A percentile compares a stretch with the other conserved stretches of the same genome.
phyloP scores from a whole-genome alignment of 1,140 invertebrate genomes.

The Penaeus japonicus region DNA sequence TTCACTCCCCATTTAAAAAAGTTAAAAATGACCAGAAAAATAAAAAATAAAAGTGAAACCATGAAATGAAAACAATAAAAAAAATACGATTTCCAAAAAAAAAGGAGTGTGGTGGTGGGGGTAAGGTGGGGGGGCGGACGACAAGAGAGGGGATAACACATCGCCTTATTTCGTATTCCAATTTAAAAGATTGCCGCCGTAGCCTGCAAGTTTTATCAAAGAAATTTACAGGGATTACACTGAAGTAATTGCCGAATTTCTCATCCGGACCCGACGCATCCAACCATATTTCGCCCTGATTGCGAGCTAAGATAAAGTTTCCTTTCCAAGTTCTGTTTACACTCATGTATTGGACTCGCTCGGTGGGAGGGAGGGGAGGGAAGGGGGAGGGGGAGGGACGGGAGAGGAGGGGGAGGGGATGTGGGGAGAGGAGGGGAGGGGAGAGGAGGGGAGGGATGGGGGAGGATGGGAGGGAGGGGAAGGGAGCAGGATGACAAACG shows the following conservation, averaged over 20 bases:
- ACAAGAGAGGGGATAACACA: constrained; percentile 9
- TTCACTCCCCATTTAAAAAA: no score
- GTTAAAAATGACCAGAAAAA: no score
- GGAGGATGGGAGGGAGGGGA: neutral
- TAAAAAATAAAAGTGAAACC: no score
- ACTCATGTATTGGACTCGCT: constrained; percentile 37
- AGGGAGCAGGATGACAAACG: no score
- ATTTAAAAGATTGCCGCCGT: constrained; percentile 47
- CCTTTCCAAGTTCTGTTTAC: constrained; percentile 36
- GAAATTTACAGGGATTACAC: constrained; percentile 48
- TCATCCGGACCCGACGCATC: constrained; percentile 20
- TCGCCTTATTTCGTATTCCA: constrained; percentile 47
- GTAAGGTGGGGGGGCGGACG: no score
- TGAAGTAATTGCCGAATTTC: constrained; percentile 42
- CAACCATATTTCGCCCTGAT: constrained; percentile 38
- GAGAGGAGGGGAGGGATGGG: neutral
- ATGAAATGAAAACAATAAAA: no score
- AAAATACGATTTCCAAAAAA: no score
- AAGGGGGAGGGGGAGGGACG: neutral
- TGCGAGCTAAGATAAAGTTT: constrained; percentile 35
- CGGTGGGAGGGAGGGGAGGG: neutral
- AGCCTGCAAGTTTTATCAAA: constrained; percentile 46
- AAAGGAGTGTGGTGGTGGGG: no score
- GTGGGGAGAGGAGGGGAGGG: neutral
- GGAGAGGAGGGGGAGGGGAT: neutral